Base-by-base conservation (phyloP, 2,888 invertebrate species). In the Molanna angustata region DNA sequence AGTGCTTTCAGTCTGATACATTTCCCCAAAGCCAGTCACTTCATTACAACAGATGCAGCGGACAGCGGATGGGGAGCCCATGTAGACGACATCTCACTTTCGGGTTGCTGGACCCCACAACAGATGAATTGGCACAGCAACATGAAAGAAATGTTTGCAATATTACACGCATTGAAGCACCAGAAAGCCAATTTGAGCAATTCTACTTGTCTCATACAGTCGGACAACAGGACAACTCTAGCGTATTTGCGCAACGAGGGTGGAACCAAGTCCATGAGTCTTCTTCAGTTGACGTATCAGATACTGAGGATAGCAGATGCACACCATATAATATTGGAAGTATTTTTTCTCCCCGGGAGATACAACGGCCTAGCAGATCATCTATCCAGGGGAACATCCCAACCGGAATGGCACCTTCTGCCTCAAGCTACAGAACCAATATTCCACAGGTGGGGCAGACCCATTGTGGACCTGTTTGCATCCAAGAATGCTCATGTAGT, bases 321-420 rank as follows among this genome's bases (percentile, higher is more conserved):
- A 4, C 27, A 55, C 20, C 21, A 60, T 7, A 55, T 61, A 18
- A 53, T 45, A 2, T 41, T 65, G 2, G 49, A 61, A 40, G 60
- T 61, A 19, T 48, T 39, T 6, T 61, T 62, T 43, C 54, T 64
- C 4, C 63, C 64, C 16, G 63, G 63, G 4, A 48, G 53, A n/a
- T 63, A 61, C 64, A 65, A 66, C 49, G 60, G 61, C 2, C 56
- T 64, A 1, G n/a, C n/a, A n/a, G n/a, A n/a, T n/a, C n/a, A n/a
- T n/a, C n/a, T n/a, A n/a, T 65, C 64, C 11, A 13, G 1, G 4
- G 37, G 16, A 53, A 49, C 1, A 44, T 22, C n/a, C 41, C 44
- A 22, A 42, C 21, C 55, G 18, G 55, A 55, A 17, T 51, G 55
- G 55, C 48, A 52, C 18, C 22, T 55, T 3, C 31, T 1, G 31